Evolutionary conservation across 2,888 invertebrate species (phyloP).

Genomic region (Trileptium ribeirensis): DNA sequence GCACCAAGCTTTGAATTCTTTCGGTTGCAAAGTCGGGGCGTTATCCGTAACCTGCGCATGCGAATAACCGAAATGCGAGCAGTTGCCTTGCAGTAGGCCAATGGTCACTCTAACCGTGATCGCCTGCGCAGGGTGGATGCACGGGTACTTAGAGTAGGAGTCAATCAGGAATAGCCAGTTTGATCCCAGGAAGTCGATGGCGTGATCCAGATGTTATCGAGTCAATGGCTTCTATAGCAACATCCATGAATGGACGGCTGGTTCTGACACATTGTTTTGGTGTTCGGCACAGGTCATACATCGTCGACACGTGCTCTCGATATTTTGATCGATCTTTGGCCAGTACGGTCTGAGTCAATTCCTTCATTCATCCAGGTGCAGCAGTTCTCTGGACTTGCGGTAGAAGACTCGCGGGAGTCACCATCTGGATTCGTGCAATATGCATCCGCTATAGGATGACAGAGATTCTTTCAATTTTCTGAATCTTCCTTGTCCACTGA

Average conservation of each 20-base stretch:
- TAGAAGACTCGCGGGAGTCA: not conserved
- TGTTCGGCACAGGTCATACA: slow-evolving; percentile 9
- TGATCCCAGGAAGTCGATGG: slow-evolving; percentile 34
- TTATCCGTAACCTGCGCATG: slow-evolving; percentile 38
- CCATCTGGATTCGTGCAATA: slow-evolving; percentile 17
- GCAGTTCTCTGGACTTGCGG: not conserved
- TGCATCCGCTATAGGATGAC: slow-evolving; percentile 33
- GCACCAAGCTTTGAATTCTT: not conserved
- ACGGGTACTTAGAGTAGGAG: slow-evolving; percentile 11
- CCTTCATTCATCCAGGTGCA: not conserved
- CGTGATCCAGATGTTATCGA: slow-evolving; percentile 42
- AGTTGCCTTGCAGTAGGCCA: slow-evolving; percentile 29
- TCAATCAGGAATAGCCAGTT: slow-evolving; percentile 10
- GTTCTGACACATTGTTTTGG: slow-evolving; percentile 7
- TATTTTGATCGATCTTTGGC: slow-evolving; percentile 11
- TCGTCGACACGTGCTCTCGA: not conserved
- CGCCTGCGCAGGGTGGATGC: slow-evolving; percentile 2
- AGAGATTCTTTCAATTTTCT: not conserved
- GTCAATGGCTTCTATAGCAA: slow-evolving; percentile 40
- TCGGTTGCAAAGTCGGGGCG: slow-evolving; percentile 30
- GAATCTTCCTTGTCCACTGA: not conserved
- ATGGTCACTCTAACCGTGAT: slow-evolving; percentile 27
- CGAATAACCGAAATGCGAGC: slow-evolving; percentile 35
- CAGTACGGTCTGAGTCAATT: not conserved
- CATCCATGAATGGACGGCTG: slow-evolving; percentile 41